A percentile compares a stretch with the other conserved stretches of the same genome.
phyloP scores from a whole-genome alignment of 2,797 vertebrate genomes.

The Fistularia tabacaria region DNA sequence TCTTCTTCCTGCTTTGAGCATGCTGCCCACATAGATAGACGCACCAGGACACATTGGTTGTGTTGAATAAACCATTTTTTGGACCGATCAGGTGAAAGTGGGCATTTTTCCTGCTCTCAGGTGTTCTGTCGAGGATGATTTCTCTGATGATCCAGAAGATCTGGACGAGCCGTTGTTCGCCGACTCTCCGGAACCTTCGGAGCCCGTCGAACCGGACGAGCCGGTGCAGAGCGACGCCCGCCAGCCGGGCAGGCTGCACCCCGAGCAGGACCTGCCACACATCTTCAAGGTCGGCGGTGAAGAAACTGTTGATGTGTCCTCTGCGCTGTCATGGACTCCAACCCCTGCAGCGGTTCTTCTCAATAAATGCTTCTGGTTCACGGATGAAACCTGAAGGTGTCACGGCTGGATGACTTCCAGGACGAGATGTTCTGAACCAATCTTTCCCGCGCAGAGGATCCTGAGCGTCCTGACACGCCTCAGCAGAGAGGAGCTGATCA shows the following conservation, averaged over 20 bases:
- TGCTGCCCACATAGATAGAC: too few species aligned
- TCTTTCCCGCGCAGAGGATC: constrained; percentile 49
- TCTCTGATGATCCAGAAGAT: background rate
- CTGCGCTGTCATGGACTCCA: background rate
- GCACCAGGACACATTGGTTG: too few species aligned
- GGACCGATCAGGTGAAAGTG: too few species aligned
- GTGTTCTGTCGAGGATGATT: constrained; percentile 7
- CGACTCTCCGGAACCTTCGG: constrained; percentile 63
- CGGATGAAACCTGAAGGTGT: too few species aligned
- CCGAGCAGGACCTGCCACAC: constrained; percentile 55
- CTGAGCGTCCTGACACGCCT: constrained; percentile 30
- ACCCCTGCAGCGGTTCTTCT: too few species aligned
- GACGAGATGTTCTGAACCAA: background rate
- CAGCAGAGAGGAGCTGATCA: constrained; percentile 16
- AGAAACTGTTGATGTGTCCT: background rate
- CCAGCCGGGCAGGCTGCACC: constrained; percentile 48
- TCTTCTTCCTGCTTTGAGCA: too few species aligned
- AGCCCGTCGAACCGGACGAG: constrained; percentile 41
- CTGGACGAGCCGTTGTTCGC: constrained; percentile 16
- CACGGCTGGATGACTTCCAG: too few species aligned
- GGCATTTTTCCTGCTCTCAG: too few species aligned
- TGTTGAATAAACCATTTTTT: too few species aligned
- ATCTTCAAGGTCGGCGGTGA: constrained; percentile 51
- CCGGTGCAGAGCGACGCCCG: constrained; percentile 22
- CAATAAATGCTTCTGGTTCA: too few species aligned